Percentiles rank a stretch among this genome's conserved stretches.
These are phyloP conservation scores for Trichosurus vulpecula DNA, from an alignment of 2,797 vertebrate genomes.

Conservation along the genomic window DNA sequence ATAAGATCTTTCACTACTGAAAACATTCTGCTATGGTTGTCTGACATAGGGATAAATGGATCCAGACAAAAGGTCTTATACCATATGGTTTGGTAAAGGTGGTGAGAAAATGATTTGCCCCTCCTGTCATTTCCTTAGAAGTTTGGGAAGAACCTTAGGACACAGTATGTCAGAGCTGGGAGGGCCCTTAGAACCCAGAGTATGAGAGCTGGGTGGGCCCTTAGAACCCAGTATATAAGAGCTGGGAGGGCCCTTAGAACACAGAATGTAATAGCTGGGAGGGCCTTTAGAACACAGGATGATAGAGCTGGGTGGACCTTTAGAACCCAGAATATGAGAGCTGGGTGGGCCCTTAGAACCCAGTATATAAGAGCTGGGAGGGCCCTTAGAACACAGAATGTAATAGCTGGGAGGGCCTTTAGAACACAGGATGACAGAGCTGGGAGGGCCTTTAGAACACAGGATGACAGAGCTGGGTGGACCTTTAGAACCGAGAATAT, in stretches of 20 bases:
- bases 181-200: neutral
- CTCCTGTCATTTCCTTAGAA: fast-evolving
- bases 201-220: neutral
- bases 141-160: neutral
- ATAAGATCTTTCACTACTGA: neutral
- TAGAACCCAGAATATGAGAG: no score
- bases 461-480: no score
- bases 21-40: neutral
- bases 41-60: neutral
- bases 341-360: no score
- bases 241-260: neutral
- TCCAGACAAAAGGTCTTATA: neutral
- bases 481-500: neutral
- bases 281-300: no score
- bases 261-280: no score
- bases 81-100: slow-evolving; percentile 28
- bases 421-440: no score
- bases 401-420: no score
- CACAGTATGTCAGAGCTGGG: neutral
- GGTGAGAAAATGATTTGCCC: neutral
- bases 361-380: no score
- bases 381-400: no score
- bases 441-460: no score
- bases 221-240: neutral
- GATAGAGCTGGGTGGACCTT: no score